Evolutionary conservation across 1,140 invertebrate species (phyloP), one percentile per base, ranked within the genome.

Genomic region (Drosophila grimshawi): DNA sequence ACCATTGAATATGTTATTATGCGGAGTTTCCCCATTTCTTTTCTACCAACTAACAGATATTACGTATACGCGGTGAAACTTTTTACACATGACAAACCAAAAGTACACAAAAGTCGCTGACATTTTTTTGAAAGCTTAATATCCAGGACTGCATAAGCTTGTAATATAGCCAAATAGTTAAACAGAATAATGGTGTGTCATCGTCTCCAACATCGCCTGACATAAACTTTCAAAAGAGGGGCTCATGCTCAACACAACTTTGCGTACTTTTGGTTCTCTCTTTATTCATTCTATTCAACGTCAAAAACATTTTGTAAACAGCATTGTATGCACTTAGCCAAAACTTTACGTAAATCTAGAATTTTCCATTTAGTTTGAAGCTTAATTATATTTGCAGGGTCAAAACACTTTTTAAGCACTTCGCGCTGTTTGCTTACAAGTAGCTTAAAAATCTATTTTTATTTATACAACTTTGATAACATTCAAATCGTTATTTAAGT

Each of bases 121-220:
- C 83, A 57, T 74, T 62, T 71, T 86, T 86, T 83, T 80, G 83
- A 82, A 86, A 86, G 70, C 63, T 85, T 85, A 80, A 65, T 85
- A 78, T 65, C 66, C 65, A 66, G 59, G 60, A 61, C 59, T 53
- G 62, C 71, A 62, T 7, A 46, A 0, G 49, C 43, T 61, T 48
- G 70, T 60, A 56, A 60, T 59, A 59, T 56, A 60, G 68, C n/a
- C 43, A 72, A 51, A 71, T 56, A 43, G 30, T 65, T 63, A 32
- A 11, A 55, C 37, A 29, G 53, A 60, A 45, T 39, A 61, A 45
- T 52, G 29, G 52, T 43, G 35, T 75, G 72, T 64, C 65, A 64
- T 10, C 27, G 8, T 46, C 8, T 46, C 39, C 66, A 57, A 57
- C 63, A 63, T 74, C 51, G 67, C 41, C 27, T 77, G 62, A 62